phyloP scores from a whole-genome alignment of 1,140 invertebrate species.

The Bradynema listronoti region DNA sequence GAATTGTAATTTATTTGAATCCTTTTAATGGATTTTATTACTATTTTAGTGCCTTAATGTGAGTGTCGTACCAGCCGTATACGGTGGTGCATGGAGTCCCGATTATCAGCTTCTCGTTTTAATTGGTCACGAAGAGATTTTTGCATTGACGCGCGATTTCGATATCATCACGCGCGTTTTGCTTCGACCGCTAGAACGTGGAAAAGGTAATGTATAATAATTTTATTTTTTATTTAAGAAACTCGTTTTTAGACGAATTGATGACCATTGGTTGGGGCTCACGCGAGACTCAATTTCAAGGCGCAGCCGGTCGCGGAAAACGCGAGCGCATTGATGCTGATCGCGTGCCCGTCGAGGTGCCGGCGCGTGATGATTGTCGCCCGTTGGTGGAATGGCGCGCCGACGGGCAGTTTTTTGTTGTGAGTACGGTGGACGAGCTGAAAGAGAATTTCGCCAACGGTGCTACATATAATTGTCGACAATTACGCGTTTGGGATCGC shows the following conservation, averaged over 20 bases:
- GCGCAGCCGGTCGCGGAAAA: slow-evolving; percentile 74
- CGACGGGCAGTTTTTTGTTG: slow-evolving; percentile 75
- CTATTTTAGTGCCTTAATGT: no score
- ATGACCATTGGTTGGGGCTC: slow-evolving; percentile 86
- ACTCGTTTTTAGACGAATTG: slow-evolving; percentile 67
- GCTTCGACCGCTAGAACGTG: slow-evolving; percentile 65
- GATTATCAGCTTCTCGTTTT: slow-evolving; percentile 66
- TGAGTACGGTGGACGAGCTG: slow-evolving; percentile 64
- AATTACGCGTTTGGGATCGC: slow-evolving; percentile 70
- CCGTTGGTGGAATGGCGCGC: slow-evolving; percentile 71
- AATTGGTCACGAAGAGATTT: slow-evolving; percentile 61
- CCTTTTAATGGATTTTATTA: no score
- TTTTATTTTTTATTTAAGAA: slow-evolving; percentile 12
- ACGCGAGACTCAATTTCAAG: slow-evolving; percentile 90
- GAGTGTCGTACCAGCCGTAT: no score
- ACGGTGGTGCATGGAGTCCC: slow-evolving; percentile 66
- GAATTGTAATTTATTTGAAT: no score
- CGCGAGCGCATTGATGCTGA: slow-evolving; percentile 61
- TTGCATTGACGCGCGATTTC: slow-evolving; percentile 64
- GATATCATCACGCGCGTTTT: slow-evolving; percentile 63
- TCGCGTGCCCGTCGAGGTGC: slow-evolving; percentile 58
- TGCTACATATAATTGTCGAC: slow-evolving; percentile 52
- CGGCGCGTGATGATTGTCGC: slow-evolving; percentile 62
- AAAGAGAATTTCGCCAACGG: not conserved
- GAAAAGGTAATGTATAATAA: slow-evolving; percentile 64